Evolutionary conservation across 30 jellyfish, hydroid and myxozoan genomes (phyloP), one percentile per base, ranked within the genome.

Genomic region (Nemopilema nomurai): DNA sequence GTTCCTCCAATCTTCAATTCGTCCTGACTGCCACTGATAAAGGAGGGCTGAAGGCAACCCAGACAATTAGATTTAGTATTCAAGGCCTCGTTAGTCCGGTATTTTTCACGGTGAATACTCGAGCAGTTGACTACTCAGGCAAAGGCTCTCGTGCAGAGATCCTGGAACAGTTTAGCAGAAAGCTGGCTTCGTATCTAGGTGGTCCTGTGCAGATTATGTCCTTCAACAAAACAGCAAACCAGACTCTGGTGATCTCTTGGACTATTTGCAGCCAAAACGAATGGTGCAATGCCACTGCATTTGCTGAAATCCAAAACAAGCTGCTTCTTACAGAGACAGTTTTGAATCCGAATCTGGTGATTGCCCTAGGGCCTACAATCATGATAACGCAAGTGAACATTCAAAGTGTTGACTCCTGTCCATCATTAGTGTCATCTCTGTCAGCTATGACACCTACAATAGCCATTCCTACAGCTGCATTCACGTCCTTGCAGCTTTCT

Each of bases 11-110:
- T 24, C 27, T 41, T 20, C 64, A 52, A 17, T 94, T 57, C 77
- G 30, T 71, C 16, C 78, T 94, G 23, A 76, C 26, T 9, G 99
- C 99, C 9, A 78, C 90, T 9, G 99, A 90, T 75, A 85, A 77
- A 25, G 78, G 86, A 13, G 88, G 87, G 21, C 85, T 89, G 22
- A 63, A 96, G 13, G 95, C 90, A 28, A 67, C 89, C 4, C 79
- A 68, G 9, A 72, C 28, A 13, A 24, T 89, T 16, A 26, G 19
- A n/a, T 82, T 89, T 63, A 67, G 32, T 4, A 62, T 87, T 19
- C 20, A 30, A 13, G 53, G 53, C 4, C 20, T 30, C 0, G 49
- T 25, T 16, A 69, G 22, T 16, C 75, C 84, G 29, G 41, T 75
- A 18, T 13, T 4, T 13, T 62, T 82, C 26, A 22, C 69, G 16